phyloP scores from a whole-genome alignment of 2,797 vertebrate species.

The Cheracebus regulus region DNA sequence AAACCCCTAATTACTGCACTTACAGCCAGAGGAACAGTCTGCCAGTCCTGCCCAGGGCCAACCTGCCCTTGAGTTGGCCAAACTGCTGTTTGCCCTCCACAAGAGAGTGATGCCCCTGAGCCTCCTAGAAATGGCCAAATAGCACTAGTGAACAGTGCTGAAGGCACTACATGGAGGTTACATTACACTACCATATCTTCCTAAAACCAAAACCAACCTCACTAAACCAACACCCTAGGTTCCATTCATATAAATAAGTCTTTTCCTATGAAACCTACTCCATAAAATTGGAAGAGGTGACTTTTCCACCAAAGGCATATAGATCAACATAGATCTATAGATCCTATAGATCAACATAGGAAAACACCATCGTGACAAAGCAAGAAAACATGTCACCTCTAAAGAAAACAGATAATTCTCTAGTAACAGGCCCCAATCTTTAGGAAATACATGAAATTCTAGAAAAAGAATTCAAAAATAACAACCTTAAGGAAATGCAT shows the following conservation, averaged over 20 bases:
- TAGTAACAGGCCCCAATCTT: background rate
- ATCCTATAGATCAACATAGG: background rate
- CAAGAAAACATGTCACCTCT: background rate
- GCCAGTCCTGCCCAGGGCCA: background rate
- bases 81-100: background rate
- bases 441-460: background rate
- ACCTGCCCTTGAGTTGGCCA: background rate
- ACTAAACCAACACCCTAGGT: background rate
- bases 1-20: background rate
- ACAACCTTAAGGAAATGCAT: background rate
- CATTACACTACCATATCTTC: background rate
- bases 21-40: background rate
- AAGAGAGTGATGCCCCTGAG: background rate
- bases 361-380: background rate
- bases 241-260: background rate
- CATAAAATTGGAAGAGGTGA: background rate
- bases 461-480: background rate
- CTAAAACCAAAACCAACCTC: background rate
- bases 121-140: background rate
- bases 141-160: background rate
- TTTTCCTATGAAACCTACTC: background rate
- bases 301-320: background rate
- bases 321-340: background rate
- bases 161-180: background rate
- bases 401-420: background rate